Conservation (phyloP, 2,888 invertebrate genomes). For the Thereva unica region DNA sequence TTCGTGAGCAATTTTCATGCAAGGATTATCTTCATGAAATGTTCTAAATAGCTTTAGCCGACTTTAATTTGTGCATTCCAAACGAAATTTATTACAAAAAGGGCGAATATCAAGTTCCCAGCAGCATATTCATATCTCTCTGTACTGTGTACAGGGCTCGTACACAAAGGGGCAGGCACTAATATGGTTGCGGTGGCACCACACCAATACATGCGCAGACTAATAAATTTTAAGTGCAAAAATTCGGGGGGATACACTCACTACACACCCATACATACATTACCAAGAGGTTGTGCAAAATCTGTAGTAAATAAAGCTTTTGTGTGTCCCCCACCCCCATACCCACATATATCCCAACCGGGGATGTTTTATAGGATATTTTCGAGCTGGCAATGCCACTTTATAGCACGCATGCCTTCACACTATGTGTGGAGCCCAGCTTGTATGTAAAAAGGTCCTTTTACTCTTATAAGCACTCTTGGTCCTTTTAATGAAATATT, state of each 20-base stretch:
- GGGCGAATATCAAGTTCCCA: constrained; percentile 11
- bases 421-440: no score
- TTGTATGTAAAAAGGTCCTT: no score
- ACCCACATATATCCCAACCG: no score
- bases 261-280: no score
- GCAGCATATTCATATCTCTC: background rate
- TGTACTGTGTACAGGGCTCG: background rate
- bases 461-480: no score
- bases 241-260: background rate
- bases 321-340: no score
- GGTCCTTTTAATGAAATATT: no score
- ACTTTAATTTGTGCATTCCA: constrained; percentile 39
- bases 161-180: constrained; percentile 2
- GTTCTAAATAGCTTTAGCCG: constrained; percentile 40
- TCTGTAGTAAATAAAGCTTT: no score
- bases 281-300: no score
- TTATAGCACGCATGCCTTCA: no score
- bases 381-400: no score
- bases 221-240: constrained; percentile 29
- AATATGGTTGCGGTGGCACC: constrained; percentile 2
- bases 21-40: constrained; percentile 39
- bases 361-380: no score
- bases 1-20: constrained; percentile 39
- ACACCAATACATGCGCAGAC: constrained; percentile 5
- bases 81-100: constrained; percentile 36